phyloP scores from a whole-genome alignment of 2,113 vertebrate species.

The Pituophis catenifer region DNA sequence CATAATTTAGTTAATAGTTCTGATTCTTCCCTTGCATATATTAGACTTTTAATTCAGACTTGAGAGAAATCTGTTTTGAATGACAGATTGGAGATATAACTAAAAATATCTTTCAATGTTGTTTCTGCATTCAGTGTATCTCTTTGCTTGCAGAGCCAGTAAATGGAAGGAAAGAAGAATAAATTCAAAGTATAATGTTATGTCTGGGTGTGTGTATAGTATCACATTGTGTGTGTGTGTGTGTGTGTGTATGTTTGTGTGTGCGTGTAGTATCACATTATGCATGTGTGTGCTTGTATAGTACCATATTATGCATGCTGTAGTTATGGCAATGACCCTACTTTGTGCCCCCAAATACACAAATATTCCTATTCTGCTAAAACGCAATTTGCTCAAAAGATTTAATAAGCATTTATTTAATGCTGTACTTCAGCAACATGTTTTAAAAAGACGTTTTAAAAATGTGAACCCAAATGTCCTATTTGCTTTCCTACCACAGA shows the following conservation, averaged over 20 bases:
- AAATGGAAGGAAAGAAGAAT: background rate
- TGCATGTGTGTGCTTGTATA: background rate
- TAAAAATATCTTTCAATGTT: background rate
- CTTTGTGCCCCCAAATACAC: background rate
- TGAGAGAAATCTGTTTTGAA: background rate
- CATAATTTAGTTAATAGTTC: background rate
- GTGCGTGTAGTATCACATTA: background rate
- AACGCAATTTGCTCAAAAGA: background rate
- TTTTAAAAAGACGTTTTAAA: background rate
- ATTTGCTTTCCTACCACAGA: background rate
- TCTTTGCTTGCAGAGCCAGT: background rate
- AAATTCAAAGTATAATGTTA: background rate
- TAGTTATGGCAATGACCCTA: constrained; percentile 15
- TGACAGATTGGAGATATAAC: constrained; percentile 3
- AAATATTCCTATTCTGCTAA: background rate
- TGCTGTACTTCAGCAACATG: background rate
- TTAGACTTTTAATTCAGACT: background rate
- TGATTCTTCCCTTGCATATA: background rate
- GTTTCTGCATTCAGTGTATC: background rate
- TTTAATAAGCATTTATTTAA: constrained; percentile 6
- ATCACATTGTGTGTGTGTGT: background rate
- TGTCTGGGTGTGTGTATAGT: background rate
- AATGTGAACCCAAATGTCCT: background rate
- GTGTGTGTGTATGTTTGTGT: no score
- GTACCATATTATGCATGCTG: background rate